phyloP scores from a whole-genome alignment of 2,797 vertebrate species.

The Propithecus perrieri region DNA sequence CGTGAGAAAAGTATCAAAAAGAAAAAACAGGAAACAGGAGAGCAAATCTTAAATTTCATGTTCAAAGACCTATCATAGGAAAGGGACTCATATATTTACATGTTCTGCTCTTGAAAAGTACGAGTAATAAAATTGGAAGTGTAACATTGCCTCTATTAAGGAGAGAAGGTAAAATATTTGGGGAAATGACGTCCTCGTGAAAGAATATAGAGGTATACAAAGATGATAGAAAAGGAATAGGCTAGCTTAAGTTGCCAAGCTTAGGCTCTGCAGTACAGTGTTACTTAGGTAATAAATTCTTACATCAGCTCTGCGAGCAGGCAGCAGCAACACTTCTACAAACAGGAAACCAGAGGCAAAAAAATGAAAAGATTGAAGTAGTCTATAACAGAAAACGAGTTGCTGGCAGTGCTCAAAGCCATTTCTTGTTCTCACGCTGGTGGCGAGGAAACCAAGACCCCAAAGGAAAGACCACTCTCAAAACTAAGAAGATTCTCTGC shows the following conservation, averaged over 20 bases:
- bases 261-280: background rate
- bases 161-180: background rate
- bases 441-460: background rate
- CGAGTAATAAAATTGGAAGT: background rate
- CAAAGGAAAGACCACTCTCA: background rate
- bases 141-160: background rate
- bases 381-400: background rate
- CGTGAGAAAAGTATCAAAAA: background rate
- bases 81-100: background rate
- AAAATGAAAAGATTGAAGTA: background rate
- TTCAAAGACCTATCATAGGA: background rate
- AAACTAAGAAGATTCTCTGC: background rate
- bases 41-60: background rate
- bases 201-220: background rate
- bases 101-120: background rate
- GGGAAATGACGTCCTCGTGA: background rate
- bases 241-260: background rate
- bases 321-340: background rate
- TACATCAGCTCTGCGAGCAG: background rate
- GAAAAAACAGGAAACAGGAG: background rate
- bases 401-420: background rate
- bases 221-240: background rate
- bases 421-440: background rate
- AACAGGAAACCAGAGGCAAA: background rate
- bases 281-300: background rate